Evolutionary conservation across 2,797 vertebrate species (phyloP), one percentile per base, ranked within the genome.

Genomic region (Sebastes baramenuke): DNA sequence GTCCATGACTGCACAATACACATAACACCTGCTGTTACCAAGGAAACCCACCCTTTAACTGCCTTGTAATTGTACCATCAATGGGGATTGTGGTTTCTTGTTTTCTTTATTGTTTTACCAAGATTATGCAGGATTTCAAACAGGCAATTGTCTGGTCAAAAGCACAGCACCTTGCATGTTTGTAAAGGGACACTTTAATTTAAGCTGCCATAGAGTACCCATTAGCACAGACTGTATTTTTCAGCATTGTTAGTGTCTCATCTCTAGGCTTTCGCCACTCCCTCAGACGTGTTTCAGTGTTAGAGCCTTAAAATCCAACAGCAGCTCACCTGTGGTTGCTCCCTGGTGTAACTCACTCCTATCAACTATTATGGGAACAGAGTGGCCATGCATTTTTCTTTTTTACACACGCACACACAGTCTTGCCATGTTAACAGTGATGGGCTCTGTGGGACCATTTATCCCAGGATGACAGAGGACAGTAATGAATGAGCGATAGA

Each of bases 401-500:
- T 59, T 65, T 30, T 22, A 58, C 67, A 70, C 75, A 61, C 20
- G 60, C 62, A 79, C 14, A 80, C 52, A 71, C 11, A 36, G 66
- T 59, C 58, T 69, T 66, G 62, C 54, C 65, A 72, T 58, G 76
- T 78, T 82, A 82, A 84, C 60, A 86, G 27, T 70, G 78, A 90
- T 77, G 72, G 70, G 29, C 54, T 91, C 83, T 36, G 42, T 54
- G 77, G 77, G 74, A 55, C 68, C 85, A 80, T 91, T 89, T 77
- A 86, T 90, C 86, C 86, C 61, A 65, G 59, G 49, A 70, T 80
- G 82, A 85, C 83, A 85, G 71, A 77, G 55, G 72, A 85, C 82
- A 86, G 83, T 82, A 89, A 92, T 85, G 88, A 84, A 69, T 42
- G 54, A 84, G 75, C 80, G 76, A 92, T 79, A 67, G 88, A 88